These are phyloP conservation scores for Sphenopsis melanotis DNA, from an alignment of 2,797 vertebrate genomes.

Conservation along the genomic window DNA sequence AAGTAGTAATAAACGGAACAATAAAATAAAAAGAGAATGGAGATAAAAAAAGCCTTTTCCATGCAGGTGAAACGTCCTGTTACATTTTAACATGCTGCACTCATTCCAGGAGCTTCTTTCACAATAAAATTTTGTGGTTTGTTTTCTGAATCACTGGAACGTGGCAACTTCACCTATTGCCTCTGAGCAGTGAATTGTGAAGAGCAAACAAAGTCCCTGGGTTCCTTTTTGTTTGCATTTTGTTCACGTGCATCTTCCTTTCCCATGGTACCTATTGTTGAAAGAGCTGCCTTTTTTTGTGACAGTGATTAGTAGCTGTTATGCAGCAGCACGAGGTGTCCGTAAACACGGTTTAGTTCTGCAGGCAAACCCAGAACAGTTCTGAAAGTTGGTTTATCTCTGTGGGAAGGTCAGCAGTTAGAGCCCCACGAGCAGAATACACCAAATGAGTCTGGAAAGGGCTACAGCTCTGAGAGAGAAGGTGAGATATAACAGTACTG, in stretches of 20 bases:
- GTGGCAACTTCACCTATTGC: conserved; percentile 42
- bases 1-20: neutral
- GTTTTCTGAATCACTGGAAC: conserved; percentile 30
- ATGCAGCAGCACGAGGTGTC: neutral
- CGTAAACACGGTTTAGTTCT: neutral
- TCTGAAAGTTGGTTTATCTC: neutral
- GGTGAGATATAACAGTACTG: neutral
- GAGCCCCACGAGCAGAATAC: neutral
- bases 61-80: neutral
- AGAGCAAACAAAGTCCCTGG: conserved; percentile 23
- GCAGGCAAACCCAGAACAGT: neutral
- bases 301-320: neutral
- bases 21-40: neutral
- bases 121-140: neutral
- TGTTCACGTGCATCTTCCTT: neutral
- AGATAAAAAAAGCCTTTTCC: neutral
- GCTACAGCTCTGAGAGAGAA: neutral
- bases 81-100: neutral
- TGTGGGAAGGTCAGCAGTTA: neutral
- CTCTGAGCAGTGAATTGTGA: conserved; percentile 41
- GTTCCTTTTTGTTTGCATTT: conserved; percentile 11
- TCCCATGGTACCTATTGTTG: neutral
- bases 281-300: neutral
- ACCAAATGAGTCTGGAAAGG: neutral
- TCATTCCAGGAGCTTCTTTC: conserved; percentile 16